A percentile compares a stretch with the other conserved stretches of the same genome.
Evolutionary conservation across 2,113 vertebrate species (phyloP).

Genomic region (Macquaria australasica): DNA sequence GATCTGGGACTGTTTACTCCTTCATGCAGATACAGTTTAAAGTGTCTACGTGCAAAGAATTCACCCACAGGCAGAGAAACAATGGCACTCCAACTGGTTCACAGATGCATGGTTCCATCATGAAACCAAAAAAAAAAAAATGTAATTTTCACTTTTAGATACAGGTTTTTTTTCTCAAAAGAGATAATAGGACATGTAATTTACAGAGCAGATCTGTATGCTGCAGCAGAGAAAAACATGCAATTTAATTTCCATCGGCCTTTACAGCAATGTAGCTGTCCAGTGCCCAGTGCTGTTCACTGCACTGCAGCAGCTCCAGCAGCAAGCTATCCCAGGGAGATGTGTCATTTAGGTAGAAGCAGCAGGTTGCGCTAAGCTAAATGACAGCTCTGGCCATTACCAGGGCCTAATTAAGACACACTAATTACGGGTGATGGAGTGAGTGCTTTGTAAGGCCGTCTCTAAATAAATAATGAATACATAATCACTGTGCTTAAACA

Average conservation of each 20-base stretch:
- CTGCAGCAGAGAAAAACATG: not conserved
- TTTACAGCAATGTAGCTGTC: constrained; percentile 16
- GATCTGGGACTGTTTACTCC: no score
- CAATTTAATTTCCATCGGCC: constrained; percentile 13
- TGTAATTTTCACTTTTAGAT: not conserved
- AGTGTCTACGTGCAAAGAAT: not conserved
- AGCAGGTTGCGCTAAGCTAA: constrained; percentile 72
- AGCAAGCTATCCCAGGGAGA: constrained; percentile 62
- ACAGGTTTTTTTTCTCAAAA: not conserved
- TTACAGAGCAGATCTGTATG: not conserved
- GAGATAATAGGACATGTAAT: not conserved
- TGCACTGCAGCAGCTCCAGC: constrained; percentile 50
- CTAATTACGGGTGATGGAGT: constrained; percentile 84
- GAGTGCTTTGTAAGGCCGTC: constrained; percentile 68
- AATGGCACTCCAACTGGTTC: not conserved
- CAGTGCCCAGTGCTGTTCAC: constrained; percentile 2
- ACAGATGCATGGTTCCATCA: not conserved
- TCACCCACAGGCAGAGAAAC: not conserved
- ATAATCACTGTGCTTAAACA: constrained; percentile 79
- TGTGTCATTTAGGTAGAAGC: constrained; percentile 71
- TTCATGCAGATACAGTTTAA: not conserved
- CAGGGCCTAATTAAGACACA: constrained; percentile 75
- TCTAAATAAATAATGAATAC: constrained; percentile 84
- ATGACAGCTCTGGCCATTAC: constrained; percentile 78
- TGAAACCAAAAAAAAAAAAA: not conserved